Evolutionary conservation across 2,888 invertebrate genomes (phyloP), one percentile per base, ranked within the genome.

Genomic region (Synanthedon vespiformis): DNA sequence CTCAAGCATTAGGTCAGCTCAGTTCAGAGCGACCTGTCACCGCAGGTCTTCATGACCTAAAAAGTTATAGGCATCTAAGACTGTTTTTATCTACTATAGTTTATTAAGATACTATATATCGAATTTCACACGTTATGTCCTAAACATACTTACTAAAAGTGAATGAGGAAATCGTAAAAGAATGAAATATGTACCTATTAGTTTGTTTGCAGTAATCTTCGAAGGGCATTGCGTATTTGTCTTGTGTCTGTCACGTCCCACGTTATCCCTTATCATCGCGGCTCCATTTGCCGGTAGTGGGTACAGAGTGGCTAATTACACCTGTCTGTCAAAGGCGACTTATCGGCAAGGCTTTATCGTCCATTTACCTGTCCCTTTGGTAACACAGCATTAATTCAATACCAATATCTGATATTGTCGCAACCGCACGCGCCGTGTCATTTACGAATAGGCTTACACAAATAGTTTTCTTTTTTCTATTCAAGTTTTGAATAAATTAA

Each of bases 291-390:
- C 74, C 68, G 65, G 75, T 67, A 73, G 74, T 61, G 56, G 58
- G 58, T 64, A 61, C 34, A 34, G 66, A 68, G 63, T 63, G 67
- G 72, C 77, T 86, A 85, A 84, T 82, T 83, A 81, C 77, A 80
- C 73, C 78, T 82, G 84, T 77, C 84, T 65, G 71, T 85, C 84
- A 83, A 76, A 48, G 12, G 27, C 52, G 52, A 12, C 54, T 44
- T 51, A 41, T 52, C 52, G 27, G 34, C 12, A 48, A 41, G 51
- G 48, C 52, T 52, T 52, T 52, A 52, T 52, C 52, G 52, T 48
- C n/a, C 52, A 52, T 49, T 16, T 40, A 52, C 44, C 49, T 12
- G 40, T 44, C 44, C 44, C 44, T 44, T 13, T 44, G 44, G 44
- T 44, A 44, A 44, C n/a, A 13, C 44, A 14, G 44, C 44, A 44